Percentiles rank a stretch among this genome's conserved stretches.
Evolutionary conservation across 1,140 invertebrate genomes (phyloP).

Genomic region (Atopsyche davidsoni): DNA sequence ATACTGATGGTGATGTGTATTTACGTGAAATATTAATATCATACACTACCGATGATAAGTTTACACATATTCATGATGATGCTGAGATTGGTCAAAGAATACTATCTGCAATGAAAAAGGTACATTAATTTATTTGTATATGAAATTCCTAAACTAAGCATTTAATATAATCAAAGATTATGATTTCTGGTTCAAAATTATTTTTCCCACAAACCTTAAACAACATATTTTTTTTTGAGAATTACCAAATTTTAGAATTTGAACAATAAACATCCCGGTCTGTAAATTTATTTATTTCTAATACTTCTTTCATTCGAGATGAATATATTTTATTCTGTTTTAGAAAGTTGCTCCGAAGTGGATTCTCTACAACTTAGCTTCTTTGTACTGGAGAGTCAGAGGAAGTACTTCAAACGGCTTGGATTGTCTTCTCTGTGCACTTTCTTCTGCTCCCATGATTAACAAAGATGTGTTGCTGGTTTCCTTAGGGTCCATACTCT

Average conservation of each 20-base stretch:
- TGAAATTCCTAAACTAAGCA: neutral
- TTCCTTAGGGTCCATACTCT: constrained; percentile 56
- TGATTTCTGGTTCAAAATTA: too few species aligned
- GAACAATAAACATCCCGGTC: constrained; percentile 4
- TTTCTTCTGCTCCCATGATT: constrained; percentile 41
- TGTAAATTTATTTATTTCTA: constrained; percentile 15
- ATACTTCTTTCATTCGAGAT: constrained; percentile 8
- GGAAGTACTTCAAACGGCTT: constrained; percentile 56
- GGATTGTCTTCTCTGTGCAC: constrained; percentile 57
- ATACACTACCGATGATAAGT: constrained; percentile 48
- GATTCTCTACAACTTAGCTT: constrained; percentile 57
- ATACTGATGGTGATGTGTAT: constrained; percentile 11
- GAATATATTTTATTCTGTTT: constrained; percentile 27
- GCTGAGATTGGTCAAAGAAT: constrained; percentile 72
- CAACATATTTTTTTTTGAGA: too few species aligned
- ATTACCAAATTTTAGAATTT: too few species aligned
- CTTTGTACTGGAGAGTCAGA: constrained; percentile 62
- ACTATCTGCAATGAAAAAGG: constrained; percentile 61
- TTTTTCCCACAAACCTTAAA: too few species aligned
- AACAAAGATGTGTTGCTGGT: constrained; percentile 55
- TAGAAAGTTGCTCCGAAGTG: constrained; percentile 63
- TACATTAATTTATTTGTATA: constrained; percentile 32
- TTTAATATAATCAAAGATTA: constrained; percentile 4
- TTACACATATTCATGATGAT: constrained; percentile 49
- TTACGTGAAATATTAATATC: constrained; percentile 46